Conservation (phyloP, 2,113 vertebrate genomes). For the Rhombomys opimus region DNA sequence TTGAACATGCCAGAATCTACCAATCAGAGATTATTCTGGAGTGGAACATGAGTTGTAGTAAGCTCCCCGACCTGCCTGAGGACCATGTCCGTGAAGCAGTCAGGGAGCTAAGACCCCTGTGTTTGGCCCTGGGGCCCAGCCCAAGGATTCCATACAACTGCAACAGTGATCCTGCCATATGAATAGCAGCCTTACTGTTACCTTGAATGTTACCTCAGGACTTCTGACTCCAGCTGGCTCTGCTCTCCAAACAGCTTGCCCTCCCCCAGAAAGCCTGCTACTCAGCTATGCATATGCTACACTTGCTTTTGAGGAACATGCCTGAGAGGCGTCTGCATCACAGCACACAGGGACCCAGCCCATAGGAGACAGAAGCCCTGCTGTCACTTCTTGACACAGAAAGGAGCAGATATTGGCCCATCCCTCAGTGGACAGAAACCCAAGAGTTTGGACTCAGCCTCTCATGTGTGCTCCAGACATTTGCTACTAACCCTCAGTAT, state of each 20-base stretch:
- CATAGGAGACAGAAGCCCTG: not conserved
- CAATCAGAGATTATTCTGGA: not conserved
- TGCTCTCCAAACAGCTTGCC: not conserved
- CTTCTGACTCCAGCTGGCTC: not conserved
- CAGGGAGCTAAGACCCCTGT: fast-evolving
- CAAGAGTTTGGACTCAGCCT: not conserved
- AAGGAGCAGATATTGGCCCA: not conserved
- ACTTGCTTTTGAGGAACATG: not conserved
- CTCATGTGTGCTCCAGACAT: not conserved
- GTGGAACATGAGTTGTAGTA: fast-evolving
- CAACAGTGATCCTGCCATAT: too few species aligned
- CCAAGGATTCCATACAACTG: not conserved
- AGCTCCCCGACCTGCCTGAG: too few species aligned
- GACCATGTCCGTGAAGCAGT: not conserved
- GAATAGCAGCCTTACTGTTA: not conserved
- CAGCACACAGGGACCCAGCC: not conserved
- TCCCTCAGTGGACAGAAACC: not conserved
- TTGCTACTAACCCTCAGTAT: not conserved
- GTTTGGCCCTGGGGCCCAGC: not conserved
- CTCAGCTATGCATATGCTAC: not conserved
- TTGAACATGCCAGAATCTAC: fast-evolving
- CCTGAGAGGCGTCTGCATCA: not conserved
- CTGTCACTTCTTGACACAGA: not conserved
- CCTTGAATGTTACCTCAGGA: not conserved
- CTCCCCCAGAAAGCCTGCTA: not conserved